phyloP scores from a whole-genome alignment of 2,113 vertebrate species.

The Mesembrinibis cayennensis region DNA sequence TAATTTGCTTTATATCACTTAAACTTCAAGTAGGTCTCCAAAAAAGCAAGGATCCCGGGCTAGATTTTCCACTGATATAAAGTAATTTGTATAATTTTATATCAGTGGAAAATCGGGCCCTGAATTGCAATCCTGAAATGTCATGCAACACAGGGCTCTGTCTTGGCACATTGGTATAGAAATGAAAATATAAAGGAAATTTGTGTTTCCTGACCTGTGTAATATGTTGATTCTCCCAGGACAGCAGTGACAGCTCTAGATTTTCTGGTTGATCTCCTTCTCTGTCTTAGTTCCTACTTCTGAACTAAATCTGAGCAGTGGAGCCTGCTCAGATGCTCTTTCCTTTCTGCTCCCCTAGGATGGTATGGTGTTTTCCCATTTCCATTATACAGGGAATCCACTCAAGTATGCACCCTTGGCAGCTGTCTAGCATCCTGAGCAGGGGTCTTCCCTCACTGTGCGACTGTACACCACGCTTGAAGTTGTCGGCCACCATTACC shows the following conservation, averaged over 20 bases:
- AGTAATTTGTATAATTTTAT: neutral
- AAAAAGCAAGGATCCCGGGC: neutral
- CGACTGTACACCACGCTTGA: neutral
- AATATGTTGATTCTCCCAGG: neutral
- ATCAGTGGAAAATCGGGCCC: neutral
- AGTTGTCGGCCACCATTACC: neutral
- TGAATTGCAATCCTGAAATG: neutral
- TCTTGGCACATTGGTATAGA: neutral
- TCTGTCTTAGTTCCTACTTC: neutral
- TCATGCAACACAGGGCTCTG: neutral
- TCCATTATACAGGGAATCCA: neutral
- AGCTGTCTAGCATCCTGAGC: neutral
- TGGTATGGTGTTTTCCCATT: neutral
- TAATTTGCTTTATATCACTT: neutral
- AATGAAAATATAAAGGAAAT: neutral
- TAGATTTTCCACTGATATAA: neutral
- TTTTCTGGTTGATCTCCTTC: neutral
- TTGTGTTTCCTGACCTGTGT: neutral
- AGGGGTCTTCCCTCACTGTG: fast-evolving
- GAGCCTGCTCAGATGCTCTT: neutral
- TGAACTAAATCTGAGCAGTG: neutral
- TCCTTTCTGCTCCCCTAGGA: neutral
- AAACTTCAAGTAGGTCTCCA: neutral
- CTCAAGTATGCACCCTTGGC: neutral
- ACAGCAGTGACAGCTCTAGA: neutral